Base-by-base conservation (phyloP, 2,113 vertebrate genomes). In the Prunella himalayana region DNA sequence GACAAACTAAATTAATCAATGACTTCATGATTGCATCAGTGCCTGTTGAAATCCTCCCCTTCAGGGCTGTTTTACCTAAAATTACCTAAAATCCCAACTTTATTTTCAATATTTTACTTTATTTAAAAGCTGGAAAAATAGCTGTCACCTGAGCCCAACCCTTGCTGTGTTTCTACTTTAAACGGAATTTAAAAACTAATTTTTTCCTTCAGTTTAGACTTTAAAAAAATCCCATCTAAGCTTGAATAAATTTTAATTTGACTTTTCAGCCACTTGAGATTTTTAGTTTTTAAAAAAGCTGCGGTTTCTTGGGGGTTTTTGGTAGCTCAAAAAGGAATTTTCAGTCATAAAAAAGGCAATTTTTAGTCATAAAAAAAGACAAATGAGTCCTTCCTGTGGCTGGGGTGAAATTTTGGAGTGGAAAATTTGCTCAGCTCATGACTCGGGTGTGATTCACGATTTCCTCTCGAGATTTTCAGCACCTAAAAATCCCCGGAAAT, bases 371-470 rank as follows among this genome's bases (percentile, higher is more conserved):
- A 8, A 2, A 41, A 2, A 41, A 7, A 18, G 28, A 1, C 69
- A 42, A 64, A 60, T 0, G 1, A 5, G 9, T 75, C 7, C 4
- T 73, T 53, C 21, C n/a, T 16, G 6, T 24, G 19, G 31, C 21
- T 24, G 20, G 42, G 71, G 3, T 57, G 35, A 65, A 87, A 49
- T n/a, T 35, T n/a, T 53, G 15, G 31, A 70, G n/a, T 75, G 82
- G 86, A 50, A 73, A 76, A 42, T n/a, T 65, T 2, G 21, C 33
- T 57, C 78, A 2, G 18, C 54, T 50, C 10, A 2, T 94, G 85
- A 79, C 65, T 95, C 6, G 7, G 2, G 8, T 1, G 44, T 95
- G 95, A 96, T 85, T 95, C 94, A 94, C 6, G 10, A 7, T 41
- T 92, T 92, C 73, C 75, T 66, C 56, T 16, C 1, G 1, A 49